Evolutionary conservation across 92 coral and sea anemone genomes (phyloP).

Genomic region (Montipora capitata): DNA sequence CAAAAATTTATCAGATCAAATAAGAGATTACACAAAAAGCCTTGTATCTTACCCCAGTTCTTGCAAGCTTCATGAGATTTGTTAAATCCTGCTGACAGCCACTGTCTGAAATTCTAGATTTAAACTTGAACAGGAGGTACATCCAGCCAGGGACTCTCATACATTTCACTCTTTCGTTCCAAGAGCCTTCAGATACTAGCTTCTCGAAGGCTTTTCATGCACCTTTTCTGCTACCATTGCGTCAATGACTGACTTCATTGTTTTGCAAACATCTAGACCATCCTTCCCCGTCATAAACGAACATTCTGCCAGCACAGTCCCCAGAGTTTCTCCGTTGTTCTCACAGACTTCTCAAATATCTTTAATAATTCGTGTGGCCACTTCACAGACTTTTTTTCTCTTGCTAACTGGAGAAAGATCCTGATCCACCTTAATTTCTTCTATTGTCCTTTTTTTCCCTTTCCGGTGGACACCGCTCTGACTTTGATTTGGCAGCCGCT

Average conservation of each 20-base stretch:
- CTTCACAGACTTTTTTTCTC: slow-evolving; percentile 10
- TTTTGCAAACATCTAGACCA: no score
- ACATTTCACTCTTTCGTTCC: background rate
- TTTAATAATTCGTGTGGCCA: background rate
- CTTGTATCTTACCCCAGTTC: slow-evolving; percentile 78
- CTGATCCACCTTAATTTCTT: background rate
- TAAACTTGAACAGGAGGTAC: slow-evolving; percentile 40
- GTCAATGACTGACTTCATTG: background rate
- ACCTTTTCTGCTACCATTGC: no score
- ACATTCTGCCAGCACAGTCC: no score
- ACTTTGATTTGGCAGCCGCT: background rate
- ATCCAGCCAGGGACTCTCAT: slow-evolving; percentile 71
- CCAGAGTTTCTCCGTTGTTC: no score
- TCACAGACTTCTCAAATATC: no score
- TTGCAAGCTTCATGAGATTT: slow-evolving; percentile 61
- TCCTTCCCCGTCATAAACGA: no score
- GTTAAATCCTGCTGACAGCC: slow-evolving; percentile 55
- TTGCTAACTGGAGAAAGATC: slow-evolving; percentile 26
- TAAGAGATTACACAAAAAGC: background rate
- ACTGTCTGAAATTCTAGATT: slow-evolving; percentile 46
- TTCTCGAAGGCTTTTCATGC: background rate
- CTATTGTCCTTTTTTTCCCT: background rate
- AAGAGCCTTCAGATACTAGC: slow-evolving; percentile 7
- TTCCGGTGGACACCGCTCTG: background rate
- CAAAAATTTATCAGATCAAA: no score